Percentiles rank a stretch among this genome's conserved stretches.
Evolutionary conservation across 2,888 invertebrate genomes (phyloP).

Genomic region (Calephelis perditalis): DNA sequence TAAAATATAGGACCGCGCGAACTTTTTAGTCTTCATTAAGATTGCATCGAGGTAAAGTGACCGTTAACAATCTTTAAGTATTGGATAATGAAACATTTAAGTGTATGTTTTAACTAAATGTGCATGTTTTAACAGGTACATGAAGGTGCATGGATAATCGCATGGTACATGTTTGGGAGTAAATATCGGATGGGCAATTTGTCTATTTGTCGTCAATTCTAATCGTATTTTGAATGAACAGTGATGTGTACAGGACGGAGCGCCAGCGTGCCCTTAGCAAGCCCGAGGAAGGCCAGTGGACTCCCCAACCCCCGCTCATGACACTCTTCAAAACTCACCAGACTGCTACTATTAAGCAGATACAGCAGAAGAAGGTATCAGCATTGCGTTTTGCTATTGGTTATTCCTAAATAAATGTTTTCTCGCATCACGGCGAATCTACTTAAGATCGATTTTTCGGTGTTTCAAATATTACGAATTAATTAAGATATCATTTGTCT

Average conservation of each 20-base stretch:
- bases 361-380: conserved; percentile 81
- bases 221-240: conserved; percentile 41
- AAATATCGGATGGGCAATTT: neutral
- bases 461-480: no score
- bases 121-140: neutral
- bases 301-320: conserved; percentile 87
- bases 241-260: conserved; percentile 71
- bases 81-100: no score
- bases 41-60: no score
- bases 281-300: conserved; percentile 74
- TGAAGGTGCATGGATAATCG: neutral
- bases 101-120: no score
- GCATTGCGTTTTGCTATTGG: no score
- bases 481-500: no score
- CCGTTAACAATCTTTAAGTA: no score
- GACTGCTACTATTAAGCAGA: conserved; percentile 81
- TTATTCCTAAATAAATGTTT: no score
- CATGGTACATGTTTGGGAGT: neutral
- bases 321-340: conserved; percentile 85
- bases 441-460: no score
- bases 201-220: conserved; percentile 9
- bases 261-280: conserved; percentile 49
- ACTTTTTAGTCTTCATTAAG: no score
- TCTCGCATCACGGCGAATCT: no score
- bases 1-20: no score